A percentile compares a stretch with the other conserved stretches of the same genome.
phyloP scores from a whole-genome alignment of 2,113 vertebrate species.

The Chionomys nivalis region DNA sequence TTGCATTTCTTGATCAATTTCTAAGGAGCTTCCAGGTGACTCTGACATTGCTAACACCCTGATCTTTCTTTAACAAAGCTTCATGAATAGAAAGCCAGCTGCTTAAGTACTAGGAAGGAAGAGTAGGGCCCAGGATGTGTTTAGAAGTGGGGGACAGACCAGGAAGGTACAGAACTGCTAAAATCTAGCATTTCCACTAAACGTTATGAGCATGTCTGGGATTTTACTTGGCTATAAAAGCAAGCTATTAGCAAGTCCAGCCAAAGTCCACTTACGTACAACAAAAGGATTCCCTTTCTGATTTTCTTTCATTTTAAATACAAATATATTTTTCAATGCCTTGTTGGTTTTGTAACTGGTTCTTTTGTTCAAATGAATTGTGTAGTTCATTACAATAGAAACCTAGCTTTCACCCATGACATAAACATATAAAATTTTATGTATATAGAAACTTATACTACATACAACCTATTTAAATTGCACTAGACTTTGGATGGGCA shows the following conservation, averaged over 20 bases:
- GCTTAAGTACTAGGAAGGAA: not conserved
- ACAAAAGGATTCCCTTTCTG: not conserved
- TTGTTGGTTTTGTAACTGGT: conserved; percentile 42
- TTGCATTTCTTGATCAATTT: not conserved
- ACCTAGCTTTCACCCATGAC: not conserved
- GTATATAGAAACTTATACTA: not conserved
- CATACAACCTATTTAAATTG: not conserved
- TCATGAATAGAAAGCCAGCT: not conserved
- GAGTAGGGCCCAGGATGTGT: not conserved
- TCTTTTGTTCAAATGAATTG: not conserved
- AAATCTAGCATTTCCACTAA: not conserved
- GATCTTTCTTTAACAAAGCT: not conserved
- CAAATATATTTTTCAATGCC: not conserved
- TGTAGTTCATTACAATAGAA: not conserved
- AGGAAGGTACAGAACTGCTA: not conserved
- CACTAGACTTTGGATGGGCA: not conserved
- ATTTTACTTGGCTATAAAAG: not conserved
- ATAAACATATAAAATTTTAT: not conserved
- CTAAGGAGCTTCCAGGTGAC: not conserved
- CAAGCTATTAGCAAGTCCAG: not conserved
- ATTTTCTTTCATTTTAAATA: conserved; percentile 39
- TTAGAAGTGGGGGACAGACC: not conserved
- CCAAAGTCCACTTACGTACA: not conserved
- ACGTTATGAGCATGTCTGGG: not conserved
- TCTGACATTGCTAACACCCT: not conserved